Evolutionary conservation across 2,797 vertebrate species (phyloP), one percentile per base, ranked within the genome.

Genomic region (Brachyrhaphis roseni): DNA sequence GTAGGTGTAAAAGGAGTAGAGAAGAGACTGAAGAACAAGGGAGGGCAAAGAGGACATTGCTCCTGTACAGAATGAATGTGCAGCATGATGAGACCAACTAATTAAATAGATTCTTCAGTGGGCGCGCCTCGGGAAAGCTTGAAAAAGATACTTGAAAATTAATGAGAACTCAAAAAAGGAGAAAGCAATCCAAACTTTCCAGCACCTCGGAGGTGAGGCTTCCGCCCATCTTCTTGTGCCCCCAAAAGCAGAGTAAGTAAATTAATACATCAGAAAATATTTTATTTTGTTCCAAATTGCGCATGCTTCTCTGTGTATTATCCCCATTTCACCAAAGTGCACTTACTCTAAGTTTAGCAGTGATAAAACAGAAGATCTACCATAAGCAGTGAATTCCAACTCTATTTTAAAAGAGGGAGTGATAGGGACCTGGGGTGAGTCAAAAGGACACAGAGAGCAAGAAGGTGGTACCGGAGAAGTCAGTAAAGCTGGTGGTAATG

Each of bases 281-380:
- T 83, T 83, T 90, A 87, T 87, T 86, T 91, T 90, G 88, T 81
- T 8, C 84, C 89, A 91, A 92, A 82, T 78, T 51, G 71, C 53
- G 66, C 47, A 57, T 16, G 72, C 43, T 72, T 74, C 75, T 77
- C 77, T 68, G 77, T 72, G 55, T 59, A 31, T 31, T 31, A 59
- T 92, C 91, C 88, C 75, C 39, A 31, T 51, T 84, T 82, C 82
- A 84, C 43, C 72, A 86, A 94, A 93, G 91, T 90, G 88, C 89
- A 90, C 84, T 78, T 93, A 94, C 95, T 96, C 95, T 96, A 97
- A 97, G 96, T 97, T 96, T 95, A 97, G 96, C 93, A 93, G 92
- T 76, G 92, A 96, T 88, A 90, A 91, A 80, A 94, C 90, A 82
- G 92, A 89, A 94, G 93, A 95, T 96, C 93, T 89, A 95, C 95